A percentile compares a stretch with the other conserved stretches of the same genome.
Evolutionary conservation across 2,113 vertebrate species (phyloP).

Genomic region (Dolichotis patagonum): DNA sequence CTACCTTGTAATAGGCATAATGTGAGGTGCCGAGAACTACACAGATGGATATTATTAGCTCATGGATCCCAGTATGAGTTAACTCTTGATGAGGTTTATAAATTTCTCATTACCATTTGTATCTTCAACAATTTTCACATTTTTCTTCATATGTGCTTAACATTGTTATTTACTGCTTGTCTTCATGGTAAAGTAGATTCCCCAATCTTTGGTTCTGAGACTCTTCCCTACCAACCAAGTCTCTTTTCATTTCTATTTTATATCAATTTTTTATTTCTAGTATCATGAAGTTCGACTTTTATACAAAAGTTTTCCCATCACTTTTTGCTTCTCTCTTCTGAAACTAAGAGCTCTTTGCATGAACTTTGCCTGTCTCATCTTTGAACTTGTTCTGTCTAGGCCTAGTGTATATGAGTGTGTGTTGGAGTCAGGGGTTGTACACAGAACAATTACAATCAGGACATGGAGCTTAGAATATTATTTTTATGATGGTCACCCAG

Average conservation of each 20-base stretch:
- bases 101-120: background rate
- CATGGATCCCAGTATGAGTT: background rate
- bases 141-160: background rate
- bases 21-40: background rate
- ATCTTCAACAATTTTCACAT: background rate
- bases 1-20: background rate
- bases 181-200: background rate
- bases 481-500: too few species aligned
- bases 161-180: background rate
- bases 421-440: too few species aligned
- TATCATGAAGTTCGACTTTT: background rate
- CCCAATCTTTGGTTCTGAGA: background rate
- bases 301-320: background rate
- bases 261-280: background rate
- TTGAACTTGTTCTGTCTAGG: background rate
- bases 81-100: background rate
- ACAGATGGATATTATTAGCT: background rate
- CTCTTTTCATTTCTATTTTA: background rate
- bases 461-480: too few species aligned
- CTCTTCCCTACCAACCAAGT: background rate
- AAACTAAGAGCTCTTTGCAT: background rate
- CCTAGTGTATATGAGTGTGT: background rate
- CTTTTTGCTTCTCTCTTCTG: background rate
- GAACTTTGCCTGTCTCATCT: background rate
- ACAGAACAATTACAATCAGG: too few species aligned